phyloP scores from a whole-genome alignment of 2,888 invertebrate genomes.

The Eupithecia exiguata region DNA sequence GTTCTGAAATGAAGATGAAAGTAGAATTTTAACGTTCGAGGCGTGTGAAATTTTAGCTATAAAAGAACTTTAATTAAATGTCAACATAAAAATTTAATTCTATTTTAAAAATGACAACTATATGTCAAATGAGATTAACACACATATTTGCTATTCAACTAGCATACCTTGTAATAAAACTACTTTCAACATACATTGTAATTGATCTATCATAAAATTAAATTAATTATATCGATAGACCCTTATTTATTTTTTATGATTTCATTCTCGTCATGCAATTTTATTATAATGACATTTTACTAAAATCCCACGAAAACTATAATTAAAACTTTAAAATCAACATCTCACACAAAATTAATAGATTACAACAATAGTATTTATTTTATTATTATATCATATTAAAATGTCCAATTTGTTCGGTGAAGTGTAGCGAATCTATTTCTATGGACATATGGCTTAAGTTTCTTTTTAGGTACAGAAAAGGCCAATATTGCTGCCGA shows the following conservation, averaged over 20 bases:
- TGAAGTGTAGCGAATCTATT: not conserved
- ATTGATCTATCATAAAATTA: not conserved
- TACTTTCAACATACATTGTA: not conserved
- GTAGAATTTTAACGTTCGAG: constrained; percentile 9
- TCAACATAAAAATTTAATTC: not conserved
- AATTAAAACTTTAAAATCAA: constrained; percentile 15
- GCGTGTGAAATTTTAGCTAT: constrained; percentile 28
- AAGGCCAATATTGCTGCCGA: not conserved
- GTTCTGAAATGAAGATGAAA: constrained; percentile 29
- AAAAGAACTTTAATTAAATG: constrained; percentile 12
- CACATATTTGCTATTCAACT: constrained; percentile 1
- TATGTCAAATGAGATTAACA: constrained; percentile 2
- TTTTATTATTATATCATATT: not conserved
- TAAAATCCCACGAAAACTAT: constrained; percentile 3
- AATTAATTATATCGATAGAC: not conserved
- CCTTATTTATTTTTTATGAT: not conserved
- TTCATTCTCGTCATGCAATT: not conserved
- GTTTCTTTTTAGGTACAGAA: not conserved
- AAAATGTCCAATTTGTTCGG: not conserved
- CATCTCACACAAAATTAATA: not conserved
- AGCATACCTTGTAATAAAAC: not conserved
- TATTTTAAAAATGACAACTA: constrained; percentile 1
- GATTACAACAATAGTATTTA: not conserved
- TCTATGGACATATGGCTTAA: not conserved
- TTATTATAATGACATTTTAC: not conserved